Evolutionary conservation across 2,797 vertebrate genomes (phyloP).

Genomic region (Manis javanica): DNA sequence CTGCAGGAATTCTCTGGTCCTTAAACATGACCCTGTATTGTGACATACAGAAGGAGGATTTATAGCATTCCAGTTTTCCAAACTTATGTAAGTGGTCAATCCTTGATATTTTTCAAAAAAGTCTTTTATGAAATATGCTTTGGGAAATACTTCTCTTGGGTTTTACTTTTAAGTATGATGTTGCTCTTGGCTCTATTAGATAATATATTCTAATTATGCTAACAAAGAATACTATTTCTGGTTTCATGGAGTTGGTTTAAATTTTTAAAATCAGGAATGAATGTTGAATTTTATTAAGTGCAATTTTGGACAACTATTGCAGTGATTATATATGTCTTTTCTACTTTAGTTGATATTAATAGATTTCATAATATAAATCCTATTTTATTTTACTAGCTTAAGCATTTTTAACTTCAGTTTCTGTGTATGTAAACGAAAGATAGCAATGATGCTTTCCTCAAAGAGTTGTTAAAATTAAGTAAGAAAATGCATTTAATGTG

Average conservation of each 20-base stretch:
- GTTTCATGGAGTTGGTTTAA: constrained; percentile 48
- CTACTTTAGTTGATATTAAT: constrained; percentile 4
- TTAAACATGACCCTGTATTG: background rate
- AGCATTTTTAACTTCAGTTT: constrained; percentile 9
- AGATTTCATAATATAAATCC: background rate
- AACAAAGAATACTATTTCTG: background rate
- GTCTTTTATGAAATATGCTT: constrained; percentile 4
- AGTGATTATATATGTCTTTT: background rate
- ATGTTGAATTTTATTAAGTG: background rate
- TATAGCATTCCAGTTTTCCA: background rate
- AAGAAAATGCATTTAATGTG: constrained; percentile 11
- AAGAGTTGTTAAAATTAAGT: constrained; percentile 46
- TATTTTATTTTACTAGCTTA: constrained; percentile 41
- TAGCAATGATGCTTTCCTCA: background rate
- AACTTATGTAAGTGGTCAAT: background rate
- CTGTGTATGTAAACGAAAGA: background rate
- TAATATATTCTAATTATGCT: background rate
- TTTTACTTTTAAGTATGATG: background rate
- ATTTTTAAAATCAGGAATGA: constrained; percentile 17
- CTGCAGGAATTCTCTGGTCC: background rate
- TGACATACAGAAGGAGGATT: background rate
- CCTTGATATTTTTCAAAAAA: background rate
- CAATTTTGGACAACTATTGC: background rate
- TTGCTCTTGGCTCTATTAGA: background rate
- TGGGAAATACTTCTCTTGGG: background rate